phyloP scores from a whole-genome alignment of 1,140 invertebrate genomes.

The Atta cephalotes region DNA sequence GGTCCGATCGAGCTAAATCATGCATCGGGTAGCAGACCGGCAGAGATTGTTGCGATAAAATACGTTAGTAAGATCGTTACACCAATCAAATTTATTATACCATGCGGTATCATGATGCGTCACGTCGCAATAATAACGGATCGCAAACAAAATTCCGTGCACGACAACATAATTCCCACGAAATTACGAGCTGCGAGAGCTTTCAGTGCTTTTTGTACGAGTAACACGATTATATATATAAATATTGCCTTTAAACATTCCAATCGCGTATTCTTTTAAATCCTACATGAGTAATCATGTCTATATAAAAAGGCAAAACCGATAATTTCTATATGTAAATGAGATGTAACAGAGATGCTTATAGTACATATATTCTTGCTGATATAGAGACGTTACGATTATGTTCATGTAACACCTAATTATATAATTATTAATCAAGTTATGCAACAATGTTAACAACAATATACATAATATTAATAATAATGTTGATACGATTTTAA shows the following conservation, averaged over 20 bases:
- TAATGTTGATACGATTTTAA: background rate
- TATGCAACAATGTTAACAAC: background rate
- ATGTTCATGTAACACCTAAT: background rate
- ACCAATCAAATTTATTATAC: conserved; percentile 49
- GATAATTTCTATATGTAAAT: background rate
- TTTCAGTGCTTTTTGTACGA: conserved; percentile 27
- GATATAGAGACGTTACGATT: background rate
- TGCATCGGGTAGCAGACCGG: background rate
- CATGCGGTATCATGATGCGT: background rate
- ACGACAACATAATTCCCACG: conserved; percentile 8
- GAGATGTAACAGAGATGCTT: background rate
- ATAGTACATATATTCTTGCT: background rate
- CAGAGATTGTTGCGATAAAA: conserved; percentile 45
- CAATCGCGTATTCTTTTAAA: background rate
- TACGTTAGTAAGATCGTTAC: conserved; percentile 52
- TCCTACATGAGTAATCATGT: conserved; percentile 1
- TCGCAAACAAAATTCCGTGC: conserved; percentile 34
- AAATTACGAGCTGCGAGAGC: conserved; percentile 41
- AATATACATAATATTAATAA: background rate
- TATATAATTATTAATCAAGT: background rate
- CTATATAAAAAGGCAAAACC: background rate
- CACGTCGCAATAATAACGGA: conserved; percentile 39
- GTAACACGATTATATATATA: conserved; percentile 2
- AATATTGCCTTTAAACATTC: background rate
- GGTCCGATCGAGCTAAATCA: conserved; percentile 50